Percentiles rank a stretch among this genome's conserved stretches.
These are phyloP conservation scores for Pterobdella sp. DNA, from an alignment of 2,888 invertebrate genomes.

Conservation along the genomic window DNA sequence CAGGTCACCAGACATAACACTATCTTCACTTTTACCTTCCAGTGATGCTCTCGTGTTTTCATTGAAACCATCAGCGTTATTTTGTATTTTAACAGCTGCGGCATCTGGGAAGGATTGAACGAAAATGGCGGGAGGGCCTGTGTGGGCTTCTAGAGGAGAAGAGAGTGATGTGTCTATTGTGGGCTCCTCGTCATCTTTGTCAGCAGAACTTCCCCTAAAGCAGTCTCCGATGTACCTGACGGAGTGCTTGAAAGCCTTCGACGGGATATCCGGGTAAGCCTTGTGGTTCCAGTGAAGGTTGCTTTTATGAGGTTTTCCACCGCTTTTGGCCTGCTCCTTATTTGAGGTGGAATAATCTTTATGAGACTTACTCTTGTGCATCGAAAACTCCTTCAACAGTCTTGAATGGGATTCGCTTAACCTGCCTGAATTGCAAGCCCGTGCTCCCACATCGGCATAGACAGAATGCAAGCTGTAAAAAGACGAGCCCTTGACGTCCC, in stretches of 20 bases:
- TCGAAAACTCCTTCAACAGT: background rate
- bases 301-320: background rate
- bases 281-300: background rate
- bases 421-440: background rate
- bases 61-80: background rate
- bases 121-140: background rate
- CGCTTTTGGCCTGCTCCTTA: background rate
- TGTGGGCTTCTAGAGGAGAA: background rate
- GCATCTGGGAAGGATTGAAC: background rate
- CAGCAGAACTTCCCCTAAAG: background rate
- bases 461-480: background rate
- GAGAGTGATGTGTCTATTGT: background rate
- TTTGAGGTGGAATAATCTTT: background rate
- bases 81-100: background rate
- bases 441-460: background rate
- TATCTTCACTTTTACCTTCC: background rate
- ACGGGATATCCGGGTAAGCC: background rate
- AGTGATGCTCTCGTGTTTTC: background rate
- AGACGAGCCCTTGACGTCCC: background rate
- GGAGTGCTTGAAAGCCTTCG: background rate
- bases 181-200: background rate
- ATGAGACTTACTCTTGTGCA: background rate
- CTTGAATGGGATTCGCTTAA: no score
- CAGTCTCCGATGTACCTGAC: constrained; percentile 10
- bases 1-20: no score